Percentiles rank a stretch among this genome's conserved stretches.
These are phyloP conservation scores for Porphyrio hochstetteri DNA, from an alignment of 2,113 vertebrate species.

Conservation along the genomic window DNA sequence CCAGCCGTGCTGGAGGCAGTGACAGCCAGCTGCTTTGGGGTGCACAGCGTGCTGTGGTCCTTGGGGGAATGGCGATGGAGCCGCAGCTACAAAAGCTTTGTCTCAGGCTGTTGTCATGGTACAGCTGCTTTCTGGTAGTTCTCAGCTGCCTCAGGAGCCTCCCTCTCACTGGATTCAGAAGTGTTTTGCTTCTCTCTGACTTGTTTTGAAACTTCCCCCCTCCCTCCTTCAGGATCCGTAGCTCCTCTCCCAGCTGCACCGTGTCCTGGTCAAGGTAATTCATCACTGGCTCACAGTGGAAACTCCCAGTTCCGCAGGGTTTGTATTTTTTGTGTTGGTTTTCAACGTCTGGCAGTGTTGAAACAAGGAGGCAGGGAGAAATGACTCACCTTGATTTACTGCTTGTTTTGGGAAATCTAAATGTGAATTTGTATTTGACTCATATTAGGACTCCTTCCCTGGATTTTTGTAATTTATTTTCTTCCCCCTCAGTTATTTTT, in stretches of 20 bases:
- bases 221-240: neutral
- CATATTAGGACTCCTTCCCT: neutral
- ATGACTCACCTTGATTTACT: constrained; percentile 56
- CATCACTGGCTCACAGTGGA: neutral
- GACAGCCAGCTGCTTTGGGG: neutral
- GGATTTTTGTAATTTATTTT: neutral
- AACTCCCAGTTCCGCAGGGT: neutral
- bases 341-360: constrained; percentile 20
- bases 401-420: constrained; percentile 30
- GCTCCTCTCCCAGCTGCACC: neutral
- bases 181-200: neutral
- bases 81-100: neutral
- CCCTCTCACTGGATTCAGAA: neutral
- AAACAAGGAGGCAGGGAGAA: constrained; percentile 50
- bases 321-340: neutral
- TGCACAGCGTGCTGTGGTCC: neutral
- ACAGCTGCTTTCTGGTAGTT: neutral
- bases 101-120: neutral
- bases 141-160: neutral
- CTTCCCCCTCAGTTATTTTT: neutral
- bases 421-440: constrained; percentile 22
- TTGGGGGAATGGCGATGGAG: neutral
- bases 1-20: neutral
- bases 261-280: constrained; percentile 2
- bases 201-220: neutral